Evolutionary conservation across 1,140 invertebrate species (phyloP).

Genomic region (Galendromus occidentalis): DNA sequence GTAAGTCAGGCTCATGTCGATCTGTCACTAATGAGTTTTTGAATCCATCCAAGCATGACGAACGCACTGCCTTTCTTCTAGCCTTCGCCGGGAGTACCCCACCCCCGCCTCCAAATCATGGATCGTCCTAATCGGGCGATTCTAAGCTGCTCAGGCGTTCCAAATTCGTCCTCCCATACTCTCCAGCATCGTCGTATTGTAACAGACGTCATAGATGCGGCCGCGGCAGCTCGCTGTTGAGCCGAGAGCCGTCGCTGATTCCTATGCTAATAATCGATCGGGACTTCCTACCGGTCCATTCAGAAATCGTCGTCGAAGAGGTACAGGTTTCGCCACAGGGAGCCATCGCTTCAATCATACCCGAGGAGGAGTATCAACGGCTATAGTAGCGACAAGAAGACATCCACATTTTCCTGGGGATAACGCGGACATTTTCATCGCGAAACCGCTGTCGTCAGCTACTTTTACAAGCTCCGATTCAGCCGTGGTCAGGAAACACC

Average conservation of each 20-base stretch:
- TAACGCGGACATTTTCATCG: not conserved
- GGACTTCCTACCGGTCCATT: not conserved
- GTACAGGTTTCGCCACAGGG: not conserved
- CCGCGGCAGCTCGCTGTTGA: constrained; percentile 36
- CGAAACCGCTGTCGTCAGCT: not conserved
- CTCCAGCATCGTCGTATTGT: not conserved
- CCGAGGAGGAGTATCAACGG: not conserved
- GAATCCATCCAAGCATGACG: too few relatives aligned
- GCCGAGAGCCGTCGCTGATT: constrained; percentile 39
- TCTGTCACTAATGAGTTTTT: too few relatives aligned
- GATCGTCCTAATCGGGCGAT: too few relatives aligned
- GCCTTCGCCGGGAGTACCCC: too few relatives aligned
- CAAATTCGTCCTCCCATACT: constrained; percentile 14
- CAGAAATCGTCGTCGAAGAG: constrained; percentile 7
- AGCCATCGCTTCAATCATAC: not conserved
- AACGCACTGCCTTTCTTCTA: too few relatives aligned
- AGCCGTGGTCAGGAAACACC: not conserved
- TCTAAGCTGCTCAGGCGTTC: constrained; percentile 21
- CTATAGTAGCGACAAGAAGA: not conserved
- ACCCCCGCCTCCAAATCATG: too few relatives aligned
- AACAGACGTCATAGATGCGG: not conserved
- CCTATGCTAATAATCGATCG: constrained; percentile 10
- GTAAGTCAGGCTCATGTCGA: too few relatives aligned
- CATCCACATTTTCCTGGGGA: not conserved
- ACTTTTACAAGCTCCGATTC: not conserved